Evolutionary conservation across 2,113 vertebrate genomes (phyloP), one percentile per base, ranked within the genome.

Genomic region (Gymnarchus niloticus): DNA sequence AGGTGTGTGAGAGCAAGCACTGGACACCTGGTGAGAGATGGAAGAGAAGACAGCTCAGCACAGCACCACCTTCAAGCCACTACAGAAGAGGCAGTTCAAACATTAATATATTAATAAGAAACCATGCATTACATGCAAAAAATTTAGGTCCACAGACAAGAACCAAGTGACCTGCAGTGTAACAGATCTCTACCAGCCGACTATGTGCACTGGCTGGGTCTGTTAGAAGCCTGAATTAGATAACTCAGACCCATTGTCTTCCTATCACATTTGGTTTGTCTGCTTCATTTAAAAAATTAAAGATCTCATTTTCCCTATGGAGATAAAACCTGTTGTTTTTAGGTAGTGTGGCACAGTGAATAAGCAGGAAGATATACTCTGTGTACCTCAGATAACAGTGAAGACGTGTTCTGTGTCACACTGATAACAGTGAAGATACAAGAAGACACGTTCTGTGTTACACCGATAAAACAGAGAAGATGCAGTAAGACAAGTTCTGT

Each of bases 1-100:
- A 83, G 96, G 95, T 87, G 96, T 8, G 0, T 93, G 94, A 85
- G 94, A 93, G 6, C 98, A 99, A 37, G 96, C 89, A 48, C 94
- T 93, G 88, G 93, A 95, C 87, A 99, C 93, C 98, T 99, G 93
- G 93, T 93, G 90, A 56, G n/a, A 54, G 25, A 5, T 10, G 28
- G 80, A 52, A 33, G 49, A 6, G 78, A 25, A 25, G 78, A 81
- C 25, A 81, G 49, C 12, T 81, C 6, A 81, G 49, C 78, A 81
- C 23, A 28, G 25, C 33, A 6, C n/a, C 46, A 51, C 49, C 48
- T 28, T 12, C 78, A 52, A n/a, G n/a, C 23, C 78, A 37, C 23
- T 14, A 25, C 23, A 52, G 48, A 25, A 52, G 25, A 54, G 14
- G 52, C 52, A 54, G 37, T 37, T 76, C 28, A 37, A 44, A 21